Evolutionary conservation across 2,113 vertebrate genomes (phyloP), one percentile per base, ranked within the genome.

Genomic region (Sprattus sprattus): DNA sequence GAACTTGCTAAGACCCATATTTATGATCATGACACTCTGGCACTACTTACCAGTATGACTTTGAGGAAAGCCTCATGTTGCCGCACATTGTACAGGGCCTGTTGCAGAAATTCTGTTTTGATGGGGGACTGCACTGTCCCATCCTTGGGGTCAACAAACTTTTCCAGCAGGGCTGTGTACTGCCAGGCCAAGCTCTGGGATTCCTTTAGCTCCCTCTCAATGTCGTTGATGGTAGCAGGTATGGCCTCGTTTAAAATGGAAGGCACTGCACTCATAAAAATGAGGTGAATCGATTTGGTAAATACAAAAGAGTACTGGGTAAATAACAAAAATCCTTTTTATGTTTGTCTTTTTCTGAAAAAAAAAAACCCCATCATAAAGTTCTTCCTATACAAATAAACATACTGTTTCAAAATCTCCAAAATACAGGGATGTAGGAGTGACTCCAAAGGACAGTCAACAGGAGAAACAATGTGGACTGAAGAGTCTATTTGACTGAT

Each of bases 61-160:
- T 93, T 94, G 84, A 99, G 95, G 91, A 98, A 97, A 18, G 87
- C 89, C 85, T 99, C 96, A 0, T 97, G 95, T 80, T 99, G 98
- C 22, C 97, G 95, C 83, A 94, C 86, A 7, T 96, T 98, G 91
- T 95, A 98, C 0, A 99, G 93, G 0, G 96, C 96, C 92, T 96
- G 96, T 92, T 88, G 97, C 67, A 99, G 85, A 86, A 95, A 91
- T 4, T 83, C 86, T 0, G 71, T 15, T 0, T 87, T 86, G 2
- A 94, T 83, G 0, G 92, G 89, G 0, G 18, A 0, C 0, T 46
- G 83, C 84, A 60, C 85, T 3, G 85, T 81, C 8, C 49, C 83
- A 16, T 88, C 85, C 4, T 88, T 84, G 0, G 85, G 3, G 5
- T 80, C n/a, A 0, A 86, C 54, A 32, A 90, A 84, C 46, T 89